A percentile compares a stretch with the other conserved stretches of the same genome.
Conservation (phyloP, 1,140 invertebrate species). For the Parasteatoda tepidariorum region DNA sequence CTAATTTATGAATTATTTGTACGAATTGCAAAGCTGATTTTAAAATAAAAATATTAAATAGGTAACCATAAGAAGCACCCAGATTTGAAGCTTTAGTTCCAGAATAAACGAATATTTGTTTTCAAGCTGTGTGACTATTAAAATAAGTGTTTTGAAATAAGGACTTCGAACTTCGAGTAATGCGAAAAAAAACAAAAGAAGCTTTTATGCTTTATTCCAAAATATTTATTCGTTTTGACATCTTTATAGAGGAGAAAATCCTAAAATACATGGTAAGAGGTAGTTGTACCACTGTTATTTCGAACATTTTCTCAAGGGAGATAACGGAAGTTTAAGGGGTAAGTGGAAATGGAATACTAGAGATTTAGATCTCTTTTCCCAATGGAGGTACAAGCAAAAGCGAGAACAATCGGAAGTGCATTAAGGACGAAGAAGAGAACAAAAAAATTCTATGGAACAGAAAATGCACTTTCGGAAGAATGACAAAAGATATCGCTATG, state of each 20-base stretch:
- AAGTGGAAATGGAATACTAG: not conserved
- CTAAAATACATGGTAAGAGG: not conserved
- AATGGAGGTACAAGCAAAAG: not conserved
- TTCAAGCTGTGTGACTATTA: no score
- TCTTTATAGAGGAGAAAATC: not conserved
- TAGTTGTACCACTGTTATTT: not conserved
- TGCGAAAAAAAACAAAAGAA: no score
- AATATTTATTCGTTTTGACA: no score
- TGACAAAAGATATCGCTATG: not conserved
- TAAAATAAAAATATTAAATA: no score
- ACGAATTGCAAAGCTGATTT: no score
- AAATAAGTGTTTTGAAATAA: no score
- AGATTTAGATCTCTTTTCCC: not conserved
- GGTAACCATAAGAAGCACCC: no score
- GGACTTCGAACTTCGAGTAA: no score
- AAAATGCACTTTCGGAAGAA: not conserved
- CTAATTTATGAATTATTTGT: no score
- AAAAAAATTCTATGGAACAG: not conserved
- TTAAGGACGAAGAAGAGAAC: not conserved
- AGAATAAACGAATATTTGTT: no score
- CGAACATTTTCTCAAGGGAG: not conserved
- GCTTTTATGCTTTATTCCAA: no score
- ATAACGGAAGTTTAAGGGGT: not conserved
- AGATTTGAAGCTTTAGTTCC: no score
- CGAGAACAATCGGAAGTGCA: not conserved